These are phyloP conservation scores for Recurvirostra avosetta DNA, from an alignment of 2,113 vertebrate species.

Conservation along the genomic window DNA sequence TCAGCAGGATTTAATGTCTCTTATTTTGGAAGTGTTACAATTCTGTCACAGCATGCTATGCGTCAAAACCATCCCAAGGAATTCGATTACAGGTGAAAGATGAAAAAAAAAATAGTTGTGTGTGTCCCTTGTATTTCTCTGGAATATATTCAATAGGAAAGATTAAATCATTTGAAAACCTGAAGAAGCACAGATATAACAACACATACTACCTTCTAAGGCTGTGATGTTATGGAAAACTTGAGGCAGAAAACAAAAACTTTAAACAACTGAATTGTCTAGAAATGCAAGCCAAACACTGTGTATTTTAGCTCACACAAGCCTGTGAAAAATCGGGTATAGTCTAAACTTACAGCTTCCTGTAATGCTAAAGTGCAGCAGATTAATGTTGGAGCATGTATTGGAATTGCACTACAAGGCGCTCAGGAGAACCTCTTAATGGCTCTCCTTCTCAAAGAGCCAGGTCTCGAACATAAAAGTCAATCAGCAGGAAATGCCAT, in stretches of 20 bases:
- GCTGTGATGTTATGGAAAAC: not conserved
- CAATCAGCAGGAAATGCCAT: not conserved
- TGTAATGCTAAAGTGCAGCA: not conserved
- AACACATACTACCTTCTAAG: not conserved
- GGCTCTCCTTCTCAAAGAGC: not conserved
- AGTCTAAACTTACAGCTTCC: not conserved
- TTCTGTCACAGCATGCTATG: not conserved
- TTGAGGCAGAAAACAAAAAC: not conserved
- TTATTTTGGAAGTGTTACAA: not conserved
- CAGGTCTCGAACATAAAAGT: not conserved
- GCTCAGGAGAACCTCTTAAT: not conserved
- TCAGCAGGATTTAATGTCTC: not conserved
- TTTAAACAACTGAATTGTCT: not conserved
- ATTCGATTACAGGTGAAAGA: not conserved
- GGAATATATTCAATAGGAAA: not conserved
- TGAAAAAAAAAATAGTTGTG: too few relatives aligned
- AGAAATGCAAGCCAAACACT: not conserved
- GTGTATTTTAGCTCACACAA: not conserved
- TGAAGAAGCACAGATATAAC: not conserved
- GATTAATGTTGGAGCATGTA: not conserved
- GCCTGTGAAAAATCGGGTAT: not conserved
- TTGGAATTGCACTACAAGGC: not conserved
- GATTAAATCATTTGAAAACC: not conserved
- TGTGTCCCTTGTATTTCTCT: not conserved
- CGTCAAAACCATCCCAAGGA: not conserved